phyloP scores from a whole-genome alignment of 2,113 vertebrate species.

The Emberiza fucata region DNA sequence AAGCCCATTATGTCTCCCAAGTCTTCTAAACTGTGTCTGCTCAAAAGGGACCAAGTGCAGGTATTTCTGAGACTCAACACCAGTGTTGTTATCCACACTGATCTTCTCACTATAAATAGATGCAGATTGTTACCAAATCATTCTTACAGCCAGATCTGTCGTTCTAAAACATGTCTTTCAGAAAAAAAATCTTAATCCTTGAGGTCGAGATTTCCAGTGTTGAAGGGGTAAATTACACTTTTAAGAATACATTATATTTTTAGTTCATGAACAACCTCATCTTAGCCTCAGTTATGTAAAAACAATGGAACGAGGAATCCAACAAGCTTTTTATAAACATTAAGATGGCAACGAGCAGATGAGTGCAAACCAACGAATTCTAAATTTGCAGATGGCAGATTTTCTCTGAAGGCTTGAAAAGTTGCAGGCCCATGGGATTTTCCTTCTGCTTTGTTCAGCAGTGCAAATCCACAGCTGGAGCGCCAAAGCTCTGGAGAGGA shows the following conservation, averaged over 20 bases:
- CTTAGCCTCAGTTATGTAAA: background rate
- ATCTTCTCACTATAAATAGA: background rate
- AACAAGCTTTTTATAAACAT: constrained; percentile 1
- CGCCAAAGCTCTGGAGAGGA: constrained; percentile 24
- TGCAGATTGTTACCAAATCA: background rate
- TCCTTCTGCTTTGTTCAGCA: constrained; percentile 43
- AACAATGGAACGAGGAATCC: background rate
- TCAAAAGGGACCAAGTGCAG: background rate
- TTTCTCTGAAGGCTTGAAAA: constrained; percentile 34
- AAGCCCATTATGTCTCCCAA: background rate
- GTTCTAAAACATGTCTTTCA: background rate
- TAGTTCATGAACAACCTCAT: background rate
- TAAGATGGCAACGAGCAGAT: background rate
- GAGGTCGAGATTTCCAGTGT: background rate
- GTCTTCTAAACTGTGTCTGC: background rate
- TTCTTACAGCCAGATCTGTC: background rate
- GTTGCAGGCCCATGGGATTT: constrained; percentile 17
- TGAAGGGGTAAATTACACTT: background rate
- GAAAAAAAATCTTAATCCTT: background rate
- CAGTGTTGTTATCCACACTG: background rate
- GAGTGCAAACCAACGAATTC: constrained; percentile 3
- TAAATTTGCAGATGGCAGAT: constrained; percentile 36
- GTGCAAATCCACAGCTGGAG: constrained; percentile 42
- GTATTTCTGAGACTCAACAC: background rate
- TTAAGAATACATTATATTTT: background rate